A percentile compares a stretch with the other conserved stretches of the same genome.
Evolutionary conservation across 2,888 invertebrate genomes (phyloP).

Genomic region (Troides aeacus): DNA sequence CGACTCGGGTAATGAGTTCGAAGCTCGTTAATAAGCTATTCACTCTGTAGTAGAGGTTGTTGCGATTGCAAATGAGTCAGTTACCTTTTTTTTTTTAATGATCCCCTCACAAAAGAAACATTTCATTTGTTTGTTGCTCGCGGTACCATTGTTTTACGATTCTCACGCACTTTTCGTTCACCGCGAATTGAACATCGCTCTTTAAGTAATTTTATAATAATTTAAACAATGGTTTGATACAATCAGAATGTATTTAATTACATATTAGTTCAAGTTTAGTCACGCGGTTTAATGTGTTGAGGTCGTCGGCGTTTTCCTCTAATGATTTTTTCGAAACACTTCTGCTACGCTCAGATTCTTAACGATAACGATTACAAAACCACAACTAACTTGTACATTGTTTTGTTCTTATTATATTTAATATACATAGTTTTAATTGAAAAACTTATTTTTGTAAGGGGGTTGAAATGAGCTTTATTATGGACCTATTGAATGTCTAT

Average conservation of each 20-base stretch:
- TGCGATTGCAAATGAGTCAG: slow-evolving; percentile 11
- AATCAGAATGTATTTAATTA: slow-evolving; percentile 15
- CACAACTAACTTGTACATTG: not conserved
- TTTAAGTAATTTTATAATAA: slow-evolving; percentile 10
- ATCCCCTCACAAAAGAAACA: not conserved
- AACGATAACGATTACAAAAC: slow-evolving; percentile 20
- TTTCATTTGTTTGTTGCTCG: not conserved
- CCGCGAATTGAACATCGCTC: not conserved
- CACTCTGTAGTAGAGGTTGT: slow-evolving; percentile 19
- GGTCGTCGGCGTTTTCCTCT: slow-evolving; percentile 21
- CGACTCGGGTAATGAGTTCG: slow-evolving; percentile 34
- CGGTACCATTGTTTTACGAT: slow-evolving; percentile 18
- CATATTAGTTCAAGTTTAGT: slow-evolving; percentile 11
- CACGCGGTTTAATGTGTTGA: slow-evolving; percentile 18
- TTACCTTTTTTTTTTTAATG: not conserved
- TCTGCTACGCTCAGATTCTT: slow-evolving; percentile 25
- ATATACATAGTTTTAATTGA: not conserved
- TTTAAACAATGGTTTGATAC: slow-evolving; percentile 16
- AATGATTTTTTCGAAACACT: slow-evolving; percentile 26
- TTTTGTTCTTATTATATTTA: not conserved
- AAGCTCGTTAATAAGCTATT: slow-evolving; percentile 33
- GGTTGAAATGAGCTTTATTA: too few species aligned
- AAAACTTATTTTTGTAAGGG: too few species aligned
- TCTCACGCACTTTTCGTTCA: slow-evolving; percentile 15
- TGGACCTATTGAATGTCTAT: too few species aligned